phyloP scores from a whole-genome alignment of 2,888 invertebrate species.

The Ectemnius cavifrons region DNA sequence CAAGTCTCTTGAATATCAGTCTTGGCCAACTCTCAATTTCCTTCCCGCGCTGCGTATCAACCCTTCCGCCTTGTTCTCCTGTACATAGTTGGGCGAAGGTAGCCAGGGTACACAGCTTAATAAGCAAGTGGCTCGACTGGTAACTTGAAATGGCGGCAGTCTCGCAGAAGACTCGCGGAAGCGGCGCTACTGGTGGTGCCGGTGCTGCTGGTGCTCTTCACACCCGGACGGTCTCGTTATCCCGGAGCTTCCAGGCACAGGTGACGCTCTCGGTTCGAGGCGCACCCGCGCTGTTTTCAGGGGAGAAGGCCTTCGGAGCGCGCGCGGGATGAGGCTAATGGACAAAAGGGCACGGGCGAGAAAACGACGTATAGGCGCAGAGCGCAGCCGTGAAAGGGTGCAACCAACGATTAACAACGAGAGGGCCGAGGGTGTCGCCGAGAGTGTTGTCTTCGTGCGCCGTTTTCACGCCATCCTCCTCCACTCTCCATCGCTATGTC shows the following conservation, averaged over 20 bases:
- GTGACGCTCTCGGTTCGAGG: slow-evolving; percentile 60
- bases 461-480: slow-evolving; percentile 61
- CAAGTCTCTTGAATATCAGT: not conserved
- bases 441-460: slow-evolving; percentile 66
- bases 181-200: slow-evolving; percentile 14
- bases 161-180: slow-evolving; percentile 26
- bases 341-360: slow-evolving; percentile 68
- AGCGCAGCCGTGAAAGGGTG: slow-evolving; percentile 68
- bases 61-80: not conserved
- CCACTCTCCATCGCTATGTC: slow-evolving; percentile 20
- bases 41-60: not conserved
- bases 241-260: slow-evolving; percentile 64
- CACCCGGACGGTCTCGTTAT: slow-evolving; percentile 66
- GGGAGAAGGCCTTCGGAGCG: slow-evolving; percentile 13
- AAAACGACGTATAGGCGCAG: slow-evolving; percentile 55
- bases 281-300: slow-evolving; percentile 3
- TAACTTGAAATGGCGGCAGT: slow-evolving; percentile 7
- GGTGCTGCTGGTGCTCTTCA: slow-evolving; percentile 26
- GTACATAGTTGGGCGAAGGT: not conserved
- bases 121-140: slow-evolving; percentile 39
- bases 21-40: slow-evolving; percentile 11
- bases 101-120: slow-evolving; percentile 21
- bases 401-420: slow-evolving; percentile 73
- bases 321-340: slow-evolving; percentile 69
- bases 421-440: slow-evolving; percentile 66